phyloP scores from a whole-genome alignment of 2,113 vertebrate genomes.

The Myotis brandtii region DNA sequence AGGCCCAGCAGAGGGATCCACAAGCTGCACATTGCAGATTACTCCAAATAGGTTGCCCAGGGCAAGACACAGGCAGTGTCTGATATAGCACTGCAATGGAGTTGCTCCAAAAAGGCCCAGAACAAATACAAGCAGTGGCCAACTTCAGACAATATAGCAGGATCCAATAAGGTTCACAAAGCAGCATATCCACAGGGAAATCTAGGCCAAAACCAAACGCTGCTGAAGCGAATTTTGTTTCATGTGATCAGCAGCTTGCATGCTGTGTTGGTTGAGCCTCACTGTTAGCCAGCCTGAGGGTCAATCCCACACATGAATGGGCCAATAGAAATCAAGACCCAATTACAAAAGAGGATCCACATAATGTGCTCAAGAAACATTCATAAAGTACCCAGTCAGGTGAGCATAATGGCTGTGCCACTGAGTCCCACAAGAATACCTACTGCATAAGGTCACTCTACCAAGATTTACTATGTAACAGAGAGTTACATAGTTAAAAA shows the following conservation, averaged over 20 bases:
- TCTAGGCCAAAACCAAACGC: neutral
- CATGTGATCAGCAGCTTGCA: neutral
- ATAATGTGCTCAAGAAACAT: neutral
- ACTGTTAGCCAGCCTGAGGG: neutral
- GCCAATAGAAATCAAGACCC: neutral
- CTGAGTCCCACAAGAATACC: neutral
- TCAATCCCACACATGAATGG: neutral
- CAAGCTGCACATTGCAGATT: neutral
- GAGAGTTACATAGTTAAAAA: too few relatives aligned
- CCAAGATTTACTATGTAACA: neutral
- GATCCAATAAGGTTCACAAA: neutral
- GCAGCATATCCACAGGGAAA: neutral
- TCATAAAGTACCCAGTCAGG: neutral
- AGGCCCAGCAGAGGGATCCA: neutral
- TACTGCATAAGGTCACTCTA: neutral
- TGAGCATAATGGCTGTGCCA: neutral
- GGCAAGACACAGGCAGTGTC: neutral
- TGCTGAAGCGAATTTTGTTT: neutral
- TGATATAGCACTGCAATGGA: neutral
- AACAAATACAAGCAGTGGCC: neutral
- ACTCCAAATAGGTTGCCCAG: neutral
- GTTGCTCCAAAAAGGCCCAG: neutral
- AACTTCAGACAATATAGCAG: neutral
- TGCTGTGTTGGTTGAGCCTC: neutral
- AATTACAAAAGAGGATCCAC: neutral